A percentile compares a stretch with the other conserved stretches of the same genome.
Conservation (phyloP, 2,888 invertebrate genomes). For the Syritta pipiens region DNA sequence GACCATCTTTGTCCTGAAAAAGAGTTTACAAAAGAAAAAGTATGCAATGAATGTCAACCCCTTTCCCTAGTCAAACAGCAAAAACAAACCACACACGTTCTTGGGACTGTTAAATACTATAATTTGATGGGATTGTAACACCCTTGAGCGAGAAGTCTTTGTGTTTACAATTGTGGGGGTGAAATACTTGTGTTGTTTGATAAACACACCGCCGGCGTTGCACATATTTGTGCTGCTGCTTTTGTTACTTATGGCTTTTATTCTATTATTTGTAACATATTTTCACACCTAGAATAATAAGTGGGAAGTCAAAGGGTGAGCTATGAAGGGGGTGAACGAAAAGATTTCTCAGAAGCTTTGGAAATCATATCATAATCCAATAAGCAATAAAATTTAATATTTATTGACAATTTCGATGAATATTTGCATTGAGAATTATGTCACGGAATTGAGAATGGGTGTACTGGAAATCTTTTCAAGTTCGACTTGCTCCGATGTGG, state of each 20-base stretch:
- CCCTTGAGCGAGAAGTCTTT: constrained; percentile 22
- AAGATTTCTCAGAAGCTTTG: constrained; percentile 35
- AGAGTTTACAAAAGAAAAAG: not conserved
- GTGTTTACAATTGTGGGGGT: constrained; percentile 37
- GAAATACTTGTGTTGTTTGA: constrained; percentile 62
- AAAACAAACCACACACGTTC: constrained; percentile 42
- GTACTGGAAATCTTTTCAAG: too few relatives aligned
- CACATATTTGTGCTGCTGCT: constrained; percentile 20
- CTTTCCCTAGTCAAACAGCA: constrained; percentile 26
- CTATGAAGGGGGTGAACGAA: constrained; percentile 14
- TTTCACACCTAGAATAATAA: constrained; percentile 75
- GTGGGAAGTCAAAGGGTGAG: not conserved
- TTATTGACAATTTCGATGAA: constrained; percentile 67
- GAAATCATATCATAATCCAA: constrained; percentile 70
- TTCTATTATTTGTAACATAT: constrained; percentile 74
- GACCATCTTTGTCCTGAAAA: constrained; percentile 73
- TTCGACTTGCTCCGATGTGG: too few relatives aligned
- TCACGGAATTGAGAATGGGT: not conserved
- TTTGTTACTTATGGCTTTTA: constrained; percentile 73
- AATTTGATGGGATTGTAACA: constrained; percentile 52
- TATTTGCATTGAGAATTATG: not conserved
- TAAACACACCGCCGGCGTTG: constrained; percentile 35
- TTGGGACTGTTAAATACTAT: constrained; percentile 36
- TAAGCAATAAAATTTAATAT: constrained; percentile 75
- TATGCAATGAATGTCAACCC: constrained; percentile 27